phyloP scores from a whole-genome alignment of 2,888 invertebrate species.

The Pristionchus fissidentatus region DNA sequence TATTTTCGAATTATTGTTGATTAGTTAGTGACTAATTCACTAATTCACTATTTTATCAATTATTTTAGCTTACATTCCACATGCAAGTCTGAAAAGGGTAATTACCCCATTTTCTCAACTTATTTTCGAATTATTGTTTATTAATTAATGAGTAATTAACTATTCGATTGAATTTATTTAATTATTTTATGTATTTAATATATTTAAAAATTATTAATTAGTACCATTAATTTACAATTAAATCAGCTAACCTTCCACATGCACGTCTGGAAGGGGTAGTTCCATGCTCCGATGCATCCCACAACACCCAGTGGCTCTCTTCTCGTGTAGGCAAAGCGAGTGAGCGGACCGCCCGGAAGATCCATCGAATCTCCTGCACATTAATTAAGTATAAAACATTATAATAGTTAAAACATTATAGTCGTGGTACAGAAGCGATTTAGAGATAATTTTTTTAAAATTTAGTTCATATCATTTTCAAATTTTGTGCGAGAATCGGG shows the following conservation, averaged over 20 bases:
- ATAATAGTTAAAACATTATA: too few species aligned
- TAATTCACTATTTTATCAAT: background rate
- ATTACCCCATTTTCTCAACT: background rate
- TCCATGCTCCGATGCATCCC: conserved; percentile 74
- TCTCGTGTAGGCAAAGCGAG: conserved; percentile 70
- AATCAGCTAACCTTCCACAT: conserved; percentile 65
- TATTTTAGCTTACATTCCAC: background rate
- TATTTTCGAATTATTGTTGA: too few species aligned
- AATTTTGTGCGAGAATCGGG: background rate
- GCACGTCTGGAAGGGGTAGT: conserved; percentile 73
- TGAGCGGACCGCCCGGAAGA: conserved; percentile 62
- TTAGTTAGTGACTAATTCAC: too few species aligned
- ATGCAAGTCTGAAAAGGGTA: background rate
- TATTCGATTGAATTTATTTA: too few species aligned
- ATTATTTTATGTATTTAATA: too few species aligned
- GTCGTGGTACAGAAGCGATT: too few species aligned
- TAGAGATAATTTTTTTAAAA: background rate
- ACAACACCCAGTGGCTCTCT: conserved; percentile 73
- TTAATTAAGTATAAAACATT: too few species aligned
- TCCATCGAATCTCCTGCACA: conserved; percentile 65
- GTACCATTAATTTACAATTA: background rate
- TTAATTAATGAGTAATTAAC: background rate
- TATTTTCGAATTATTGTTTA: background rate
- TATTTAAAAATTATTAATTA: background rate
- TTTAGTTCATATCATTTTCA: background rate